Conservation (phyloP, 2,888 invertebrate genomes). For the Noctua comes region DNA sequence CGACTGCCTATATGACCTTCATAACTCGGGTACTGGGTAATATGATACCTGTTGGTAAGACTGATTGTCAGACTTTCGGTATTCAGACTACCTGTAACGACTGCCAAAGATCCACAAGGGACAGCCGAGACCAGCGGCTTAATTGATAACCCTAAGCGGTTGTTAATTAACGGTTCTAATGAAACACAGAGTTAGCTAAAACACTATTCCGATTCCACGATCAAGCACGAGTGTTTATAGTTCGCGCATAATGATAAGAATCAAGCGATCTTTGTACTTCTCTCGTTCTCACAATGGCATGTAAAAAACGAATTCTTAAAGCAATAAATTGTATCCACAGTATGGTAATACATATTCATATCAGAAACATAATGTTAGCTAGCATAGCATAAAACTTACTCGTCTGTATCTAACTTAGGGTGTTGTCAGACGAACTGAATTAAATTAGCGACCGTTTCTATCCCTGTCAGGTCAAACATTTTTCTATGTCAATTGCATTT, state of each 20-base stretch:
- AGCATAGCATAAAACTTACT: constrained; percentile 17
- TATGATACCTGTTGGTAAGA: not conserved
- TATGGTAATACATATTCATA: constrained; percentile 50
- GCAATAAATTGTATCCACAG: constrained; percentile 48
- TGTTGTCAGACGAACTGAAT: constrained; percentile 2
- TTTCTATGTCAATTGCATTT: not conserved
- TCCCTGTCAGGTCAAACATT: not conserved
- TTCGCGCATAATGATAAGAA: constrained; percentile 36
- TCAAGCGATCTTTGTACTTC: constrained; percentile 30
- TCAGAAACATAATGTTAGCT: constrained; percentile 33
- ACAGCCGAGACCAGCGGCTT: not conserved
- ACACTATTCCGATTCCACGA: constrained; percentile 8
- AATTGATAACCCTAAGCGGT: not conserved
- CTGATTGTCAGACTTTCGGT: not conserved
- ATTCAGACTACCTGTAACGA: not conserved
- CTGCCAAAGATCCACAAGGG: not conserved
- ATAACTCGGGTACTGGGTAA: not conserved
- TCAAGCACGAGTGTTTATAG: constrained; percentile 24
- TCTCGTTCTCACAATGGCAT: constrained; percentile 30
- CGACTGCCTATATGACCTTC: not conserved
- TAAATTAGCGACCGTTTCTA: not conserved
- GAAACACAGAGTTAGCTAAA: not conserved
- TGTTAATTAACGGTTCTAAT: not conserved
- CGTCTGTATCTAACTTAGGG: constrained; percentile 14
- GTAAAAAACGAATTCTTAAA: constrained; percentile 45